Conservation (phyloP, 1,140 invertebrate species). For the Wiebesia pumilae region DNA sequence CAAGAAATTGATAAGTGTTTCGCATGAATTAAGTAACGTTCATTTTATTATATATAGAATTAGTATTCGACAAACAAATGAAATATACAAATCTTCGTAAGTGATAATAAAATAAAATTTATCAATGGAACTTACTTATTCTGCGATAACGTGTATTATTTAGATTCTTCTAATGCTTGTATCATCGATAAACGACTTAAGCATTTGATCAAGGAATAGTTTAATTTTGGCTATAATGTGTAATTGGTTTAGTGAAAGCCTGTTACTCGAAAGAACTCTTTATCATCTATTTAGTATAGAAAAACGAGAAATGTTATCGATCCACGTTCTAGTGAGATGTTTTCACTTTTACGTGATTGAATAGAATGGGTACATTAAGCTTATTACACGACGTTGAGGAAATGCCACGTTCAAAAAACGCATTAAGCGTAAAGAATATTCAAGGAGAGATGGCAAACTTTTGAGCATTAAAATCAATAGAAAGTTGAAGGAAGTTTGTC, state of each 20-base stretch:
- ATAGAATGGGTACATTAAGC: slow-evolving; percentile 45
- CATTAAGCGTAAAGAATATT: not conserved
- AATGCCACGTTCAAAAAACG: not conserved
- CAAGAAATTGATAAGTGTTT: too few species aligned
- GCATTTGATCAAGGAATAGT: too few species aligned
- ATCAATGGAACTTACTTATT: too few species aligned
- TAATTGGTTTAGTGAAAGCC: slow-evolving; percentile 26
- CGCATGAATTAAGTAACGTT: too few species aligned
- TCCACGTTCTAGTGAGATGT: slow-evolving; percentile 1
- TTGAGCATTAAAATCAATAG: slow-evolving; percentile 49
- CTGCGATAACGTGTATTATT: too few species aligned
- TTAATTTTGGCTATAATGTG: not conserved
- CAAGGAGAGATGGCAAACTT: slow-evolving; percentile 33
- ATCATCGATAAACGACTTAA: too few species aligned
- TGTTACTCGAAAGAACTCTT: not conserved
- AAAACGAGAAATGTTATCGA: slow-evolving; percentile 31
- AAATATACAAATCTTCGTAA: too few species aligned
- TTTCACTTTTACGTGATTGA: slow-evolving; percentile 19
- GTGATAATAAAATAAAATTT: too few species aligned
- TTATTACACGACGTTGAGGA: slow-evolving; percentile 36
- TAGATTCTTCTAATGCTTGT: too few species aligned
- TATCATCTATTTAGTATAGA: not conserved
- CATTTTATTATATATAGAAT: too few species aligned
- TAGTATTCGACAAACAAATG: too few species aligned
- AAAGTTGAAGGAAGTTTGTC: slow-evolving; percentile 47